phyloP scores from a whole-genome alignment of 1,140 invertebrate species.

The Alviniconcha marisindica region DNA sequence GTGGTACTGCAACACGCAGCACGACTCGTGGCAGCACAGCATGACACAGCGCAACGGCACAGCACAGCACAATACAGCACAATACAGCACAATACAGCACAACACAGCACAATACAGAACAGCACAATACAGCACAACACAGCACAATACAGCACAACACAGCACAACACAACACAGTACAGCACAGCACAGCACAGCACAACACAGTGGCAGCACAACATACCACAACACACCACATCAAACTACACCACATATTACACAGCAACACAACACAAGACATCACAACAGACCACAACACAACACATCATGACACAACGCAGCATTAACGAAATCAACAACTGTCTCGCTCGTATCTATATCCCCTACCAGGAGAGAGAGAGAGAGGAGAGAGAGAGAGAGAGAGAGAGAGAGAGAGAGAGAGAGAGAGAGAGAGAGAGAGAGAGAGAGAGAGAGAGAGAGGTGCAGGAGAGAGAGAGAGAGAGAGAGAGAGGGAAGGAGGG shows the following conservation, averaged over 20 bases:
- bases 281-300: not conserved
- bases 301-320: not conserved
- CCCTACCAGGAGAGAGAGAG: no score
- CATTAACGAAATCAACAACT: no score
- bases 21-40: not conserved
- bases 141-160: conserved; percentile 57
- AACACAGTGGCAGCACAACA: not conserved
- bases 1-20: conserved; percentile 44
- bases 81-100: conserved; percentile 57
- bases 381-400: no score
- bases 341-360: no score
- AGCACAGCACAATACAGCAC: conserved; percentile 51
- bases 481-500: no score
- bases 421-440: no score
- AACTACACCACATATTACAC: not conserved
- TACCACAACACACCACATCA: not conserved
- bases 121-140: conserved; percentile 59
- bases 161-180: conserved; percentile 52
- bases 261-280: not conserved
- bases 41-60: conserved; percentile 38
- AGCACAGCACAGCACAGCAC: conserved; percentile 51
- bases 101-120: conserved; percentile 54
- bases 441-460: no score
- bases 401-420: no score
- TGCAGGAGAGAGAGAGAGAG: no score